Evolutionary conservation across 2,113 vertebrate species (phyloP).

Genomic region (Bubalus kerabau): DNA sequence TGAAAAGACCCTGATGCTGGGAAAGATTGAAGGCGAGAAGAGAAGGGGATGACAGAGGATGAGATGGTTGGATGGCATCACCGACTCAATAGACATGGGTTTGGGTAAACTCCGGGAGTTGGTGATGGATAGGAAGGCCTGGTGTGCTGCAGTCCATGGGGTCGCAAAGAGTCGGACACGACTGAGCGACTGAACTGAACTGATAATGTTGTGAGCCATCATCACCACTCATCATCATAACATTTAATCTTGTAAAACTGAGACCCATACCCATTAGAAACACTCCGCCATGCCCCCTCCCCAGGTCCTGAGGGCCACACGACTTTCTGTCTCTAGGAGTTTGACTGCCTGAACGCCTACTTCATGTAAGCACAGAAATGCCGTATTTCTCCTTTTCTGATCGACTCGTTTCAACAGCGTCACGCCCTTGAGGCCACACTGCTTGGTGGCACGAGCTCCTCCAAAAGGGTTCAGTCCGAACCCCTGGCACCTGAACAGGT

Average conservation of each 20-base stretch:
- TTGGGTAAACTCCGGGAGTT: fast-evolving
- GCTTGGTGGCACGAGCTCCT: not conserved
- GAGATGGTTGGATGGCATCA: not conserved
- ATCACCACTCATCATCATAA: not conserved
- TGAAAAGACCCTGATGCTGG: not conserved
- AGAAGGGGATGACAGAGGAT: not conserved
- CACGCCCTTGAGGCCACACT: not conserved
- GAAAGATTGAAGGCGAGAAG: not conserved
- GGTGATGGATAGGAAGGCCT: not conserved
- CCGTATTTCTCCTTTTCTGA: not conserved
- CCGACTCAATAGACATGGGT: not conserved
- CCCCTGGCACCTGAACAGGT: not conserved
- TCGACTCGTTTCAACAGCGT: not conserved
- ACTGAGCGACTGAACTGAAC: not conserved
- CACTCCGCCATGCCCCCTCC: fast-evolving
- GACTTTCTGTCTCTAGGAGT: not conserved
- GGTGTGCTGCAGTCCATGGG: not conserved
- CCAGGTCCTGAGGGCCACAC: not conserved
- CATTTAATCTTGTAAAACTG: not conserved
- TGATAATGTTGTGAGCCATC: not conserved
- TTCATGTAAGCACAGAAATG: not conserved
- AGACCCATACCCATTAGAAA: not conserved
- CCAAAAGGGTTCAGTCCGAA: not conserved
- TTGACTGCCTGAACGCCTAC: not conserved
- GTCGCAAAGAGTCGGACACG: not conserved